Evolutionary conservation across 1,140 invertebrate species (phyloP).

Genomic region (Diachasmimorpha longicaudata): DNA sequence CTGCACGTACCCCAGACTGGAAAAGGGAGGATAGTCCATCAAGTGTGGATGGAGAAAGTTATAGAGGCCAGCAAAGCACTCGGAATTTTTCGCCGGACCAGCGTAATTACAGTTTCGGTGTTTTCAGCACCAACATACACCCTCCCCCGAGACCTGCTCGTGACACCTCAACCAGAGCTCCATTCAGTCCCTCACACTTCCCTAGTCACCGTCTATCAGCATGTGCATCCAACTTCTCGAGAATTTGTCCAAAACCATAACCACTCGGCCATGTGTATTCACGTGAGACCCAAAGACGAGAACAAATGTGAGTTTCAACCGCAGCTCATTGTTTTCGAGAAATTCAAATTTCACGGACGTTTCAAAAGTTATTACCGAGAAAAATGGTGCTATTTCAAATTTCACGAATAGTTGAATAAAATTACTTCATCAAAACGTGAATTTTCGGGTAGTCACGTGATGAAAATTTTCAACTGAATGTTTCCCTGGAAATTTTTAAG

Average conservation of each 20-base stretch:
- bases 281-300: no score
- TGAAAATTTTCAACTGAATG: no score
- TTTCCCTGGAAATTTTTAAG: no score
- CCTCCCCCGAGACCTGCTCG: constrained; percentile 36
- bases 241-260: not conserved
- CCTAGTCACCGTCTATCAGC: not conserved
- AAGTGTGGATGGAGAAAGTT: not conserved
- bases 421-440: no score
- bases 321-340: no score
- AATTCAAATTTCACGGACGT: no score
- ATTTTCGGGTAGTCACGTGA: no score
- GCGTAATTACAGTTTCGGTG: constrained; percentile 50
- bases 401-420: no score
- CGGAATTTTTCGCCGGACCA: constrained; percentile 35
- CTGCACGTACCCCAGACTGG: not conserved
- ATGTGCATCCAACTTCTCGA: not conserved
- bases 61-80: not conserved
- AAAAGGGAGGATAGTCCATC: not conserved
- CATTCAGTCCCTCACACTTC: not conserved
- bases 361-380: no score
- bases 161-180: constrained; percentile 40
- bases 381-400: no score
- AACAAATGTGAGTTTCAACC: no score
- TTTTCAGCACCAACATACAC: constrained; percentile 38
- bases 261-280: not conserved